Conservation (phyloP, 2,888 invertebrate species). For the Trichogramma evanescens region DNA sequence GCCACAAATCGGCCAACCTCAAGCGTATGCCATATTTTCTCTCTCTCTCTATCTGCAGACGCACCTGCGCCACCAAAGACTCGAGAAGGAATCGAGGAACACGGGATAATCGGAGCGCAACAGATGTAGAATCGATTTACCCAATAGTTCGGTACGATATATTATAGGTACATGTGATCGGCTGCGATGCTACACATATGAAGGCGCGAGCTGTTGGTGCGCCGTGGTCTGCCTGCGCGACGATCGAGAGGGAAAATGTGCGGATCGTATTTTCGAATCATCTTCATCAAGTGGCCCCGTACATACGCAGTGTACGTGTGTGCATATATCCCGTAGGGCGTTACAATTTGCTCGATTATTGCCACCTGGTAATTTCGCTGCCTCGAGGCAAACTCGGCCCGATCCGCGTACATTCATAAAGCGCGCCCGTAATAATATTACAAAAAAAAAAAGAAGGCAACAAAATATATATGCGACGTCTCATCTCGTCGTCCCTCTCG, state of each 20-base stretch:
- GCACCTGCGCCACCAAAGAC: neutral
- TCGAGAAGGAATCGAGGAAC: constrained; percentile 6
- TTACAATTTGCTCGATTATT: constrained; percentile 27
- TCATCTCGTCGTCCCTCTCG: too few relatives aligned
- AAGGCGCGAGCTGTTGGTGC: too few relatives aligned
- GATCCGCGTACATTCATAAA: too few relatives aligned
- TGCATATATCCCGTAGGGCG: constrained; percentile 21
- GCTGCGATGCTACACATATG: too few relatives aligned
- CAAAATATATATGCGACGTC: too few relatives aligned
- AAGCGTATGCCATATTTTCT: constrained; percentile 2
- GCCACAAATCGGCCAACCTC: too few relatives aligned
- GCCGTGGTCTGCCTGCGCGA: neutral
- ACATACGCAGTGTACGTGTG: too few relatives aligned
- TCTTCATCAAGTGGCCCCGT: constrained; percentile 47
- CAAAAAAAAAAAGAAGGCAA: too few relatives aligned
- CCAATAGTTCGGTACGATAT: too few relatives aligned
- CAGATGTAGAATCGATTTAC: too few relatives aligned
- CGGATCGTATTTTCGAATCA: constrained; percentile 29
- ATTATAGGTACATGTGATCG: too few relatives aligned
- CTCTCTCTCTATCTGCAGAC: constrained; percentile 7
- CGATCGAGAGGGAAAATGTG: neutral
- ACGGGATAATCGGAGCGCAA: neutral
- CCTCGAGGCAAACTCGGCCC: constrained; percentile 22
- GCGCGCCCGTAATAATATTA: too few relatives aligned
- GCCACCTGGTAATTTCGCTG: constrained; percentile 43